Conservation (phyloP, 2,888 invertebrate species). For the Hydraecia micacea region DNA sequence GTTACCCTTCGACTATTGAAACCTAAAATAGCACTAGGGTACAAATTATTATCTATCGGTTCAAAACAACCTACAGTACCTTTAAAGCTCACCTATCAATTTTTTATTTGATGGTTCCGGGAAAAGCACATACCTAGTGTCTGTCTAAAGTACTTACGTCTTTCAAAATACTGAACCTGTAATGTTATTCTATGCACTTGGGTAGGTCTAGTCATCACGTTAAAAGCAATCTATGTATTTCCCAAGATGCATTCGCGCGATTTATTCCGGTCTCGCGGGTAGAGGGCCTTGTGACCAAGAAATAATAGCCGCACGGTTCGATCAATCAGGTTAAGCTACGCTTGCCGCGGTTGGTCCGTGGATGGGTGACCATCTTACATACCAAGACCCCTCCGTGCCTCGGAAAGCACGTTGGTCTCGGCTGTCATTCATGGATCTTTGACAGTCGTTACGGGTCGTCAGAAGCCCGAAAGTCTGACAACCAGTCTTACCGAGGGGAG, state of each 20-base stretch:
- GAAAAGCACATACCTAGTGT: neutral
- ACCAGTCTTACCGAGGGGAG: no score
- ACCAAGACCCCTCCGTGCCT: no score
- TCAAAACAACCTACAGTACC: neutral
- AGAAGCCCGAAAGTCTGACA: no score
- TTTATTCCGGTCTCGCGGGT: no score
- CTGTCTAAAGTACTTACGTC: neutral
- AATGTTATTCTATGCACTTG: neutral
- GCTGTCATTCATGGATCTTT: no score
- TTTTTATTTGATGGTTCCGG: neutral
- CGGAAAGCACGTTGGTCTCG: no score
- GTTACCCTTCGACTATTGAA: neutral
- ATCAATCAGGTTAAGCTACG: no score
- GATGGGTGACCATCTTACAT: no score
- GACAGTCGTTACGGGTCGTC: no score
- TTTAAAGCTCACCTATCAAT: neutral
- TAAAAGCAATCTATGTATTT: constrained; percentile 26
- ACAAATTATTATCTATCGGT: neutral
- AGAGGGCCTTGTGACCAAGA: no score
- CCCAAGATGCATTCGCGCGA: neutral
- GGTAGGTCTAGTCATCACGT: neutral
- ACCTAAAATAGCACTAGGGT: neutral
- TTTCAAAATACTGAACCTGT: constrained; percentile 13
- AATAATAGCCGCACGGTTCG: no score
- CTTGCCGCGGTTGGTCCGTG: no score